A percentile compares a stretch with the other conserved stretches of the same genome.
phyloP scores from a whole-genome alignment of 2,888 invertebrate species.

The Calliopum simillimum region DNA sequence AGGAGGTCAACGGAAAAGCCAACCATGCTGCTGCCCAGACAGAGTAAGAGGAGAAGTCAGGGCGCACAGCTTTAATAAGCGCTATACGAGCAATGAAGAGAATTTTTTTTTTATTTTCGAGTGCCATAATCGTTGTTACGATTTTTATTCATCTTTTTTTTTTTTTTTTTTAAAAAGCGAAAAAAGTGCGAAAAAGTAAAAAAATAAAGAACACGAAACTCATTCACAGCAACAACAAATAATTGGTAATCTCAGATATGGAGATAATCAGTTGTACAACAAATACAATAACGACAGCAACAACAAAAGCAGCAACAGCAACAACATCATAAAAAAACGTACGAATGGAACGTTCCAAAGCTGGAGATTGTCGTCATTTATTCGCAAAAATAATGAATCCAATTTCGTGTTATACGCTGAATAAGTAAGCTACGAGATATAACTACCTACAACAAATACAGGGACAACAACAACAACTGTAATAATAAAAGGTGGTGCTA shows the following conservation, averaged over 20 bases:
- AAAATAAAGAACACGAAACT: conserved; percentile 10
- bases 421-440: conserved; percentile 16
- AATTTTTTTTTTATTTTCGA: background rate
- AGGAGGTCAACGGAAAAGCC: background rate
- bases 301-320: conserved; percentile 25
- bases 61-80: conserved; percentile 2
- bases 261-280: conserved; percentile 27
- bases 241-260: conserved; percentile 29
- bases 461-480: background rate
- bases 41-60: conserved; percentile 11
- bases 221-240: conserved; percentile 28
- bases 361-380: conserved; percentile 32
- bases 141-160: background rate
- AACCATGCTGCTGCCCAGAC: too few species aligned
- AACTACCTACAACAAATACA: conserved; percentile 11
- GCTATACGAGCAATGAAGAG: background rate
- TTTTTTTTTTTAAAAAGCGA: background rate
- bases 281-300: conserved; percentile 10
- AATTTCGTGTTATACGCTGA: conserved; percentile 29
- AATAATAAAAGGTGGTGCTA: background rate
- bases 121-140: conserved; percentile 6
- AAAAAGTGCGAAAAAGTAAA: background rate
- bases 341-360: conserved; percentile 23
- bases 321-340: conserved; percentile 31
- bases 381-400: conserved; percentile 37